Base-by-base conservation (phyloP, 2,113 vertebrate species). In the Chunga burmeisteri region DNA sequence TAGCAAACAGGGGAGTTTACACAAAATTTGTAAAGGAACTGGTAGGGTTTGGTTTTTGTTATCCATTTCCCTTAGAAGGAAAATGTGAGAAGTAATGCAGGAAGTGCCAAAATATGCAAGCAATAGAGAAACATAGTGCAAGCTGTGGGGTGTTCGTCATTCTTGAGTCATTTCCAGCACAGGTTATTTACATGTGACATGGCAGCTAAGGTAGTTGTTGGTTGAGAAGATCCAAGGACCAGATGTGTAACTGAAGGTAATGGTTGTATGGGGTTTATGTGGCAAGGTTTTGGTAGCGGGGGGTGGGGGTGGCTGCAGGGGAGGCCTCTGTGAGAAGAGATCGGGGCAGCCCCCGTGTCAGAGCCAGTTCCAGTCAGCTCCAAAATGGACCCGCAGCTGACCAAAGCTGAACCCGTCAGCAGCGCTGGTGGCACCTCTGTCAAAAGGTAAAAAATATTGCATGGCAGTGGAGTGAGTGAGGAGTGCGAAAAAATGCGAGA, bases 341-440 rank as follows among this genome's bases (percentile, higher is more conserved):
- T 63, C 6, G 65, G 18, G 30, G 3, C 38, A 34, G 22, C 18
- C 15, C 11, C 15, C 6, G 4, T 29, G 8, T 78, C 15, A 56
- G 29, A 86, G n/a, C 27, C 40, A 46, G n/a, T 65, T 49, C 42
- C 50, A n/a, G 50, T 22, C 52, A 67, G 26, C 36, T 81, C 52
- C 59, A 22, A 30, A 29, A 55, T 25, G 49, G 40, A 80, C 29
- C 19, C 40, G 5, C 40, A 19, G n/a, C 56, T 62, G 67, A 73
- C 21, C 44, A 56, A 73, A 81, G 36, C 30, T 18, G 18, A 58
- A 21, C 14, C 30, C 1, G 0, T 56, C 23, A 34, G 65, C 2
- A 1, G 13, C 1, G 2, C 15, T 29, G 74, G 38, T 0, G 1
- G 21, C 2, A 3, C n/a, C 29, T 55, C 62, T 70, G 40, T 47